These are phyloP conservation scores for Lucilia sericata DNA, from an alignment of 1,140 invertebrate genomes.

Conservation along the genomic window DNA sequence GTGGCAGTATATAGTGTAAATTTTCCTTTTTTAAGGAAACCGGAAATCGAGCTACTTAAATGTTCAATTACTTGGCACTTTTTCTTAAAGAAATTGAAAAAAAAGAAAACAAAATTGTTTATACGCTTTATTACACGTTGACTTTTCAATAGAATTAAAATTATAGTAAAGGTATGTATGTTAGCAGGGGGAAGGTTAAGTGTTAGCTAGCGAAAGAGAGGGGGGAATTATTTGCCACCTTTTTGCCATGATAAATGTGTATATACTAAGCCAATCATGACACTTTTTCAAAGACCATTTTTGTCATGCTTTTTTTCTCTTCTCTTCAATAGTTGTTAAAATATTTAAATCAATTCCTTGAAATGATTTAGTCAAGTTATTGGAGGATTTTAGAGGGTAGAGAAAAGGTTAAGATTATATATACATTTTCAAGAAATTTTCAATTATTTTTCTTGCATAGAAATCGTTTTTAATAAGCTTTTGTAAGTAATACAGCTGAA, in stretches of 20 bases:
- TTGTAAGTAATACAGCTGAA: too few relatives aligned
- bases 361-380: not conserved
- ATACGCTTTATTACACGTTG: not conserved
- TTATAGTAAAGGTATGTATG: too few relatives aligned
- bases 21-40: not conserved
- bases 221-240: not conserved
- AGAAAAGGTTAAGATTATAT: too few relatives aligned
- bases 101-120: not conserved
- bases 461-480: too few relatives aligned
- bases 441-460: too few relatives aligned
- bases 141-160: not conserved
- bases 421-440: too few relatives aligned
- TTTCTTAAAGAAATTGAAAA: not conserved
- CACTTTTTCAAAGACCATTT: not conserved
- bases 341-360: not conserved
- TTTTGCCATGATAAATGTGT: not conserved
- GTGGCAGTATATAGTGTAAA: not conserved
- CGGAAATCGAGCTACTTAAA: slow-evolving; percentile 40
- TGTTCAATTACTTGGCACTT: slow-evolving; percentile 27
- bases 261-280: not conserved
- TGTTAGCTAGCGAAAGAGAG: too few relatives aligned
- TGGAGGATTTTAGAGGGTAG: too few relatives aligned
- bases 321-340: not conserved
- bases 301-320: not conserved
- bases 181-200: not conserved